Conservation (phyloP, 2,113 vertebrate genomes). For the Zosterops pallidus region DNA sequence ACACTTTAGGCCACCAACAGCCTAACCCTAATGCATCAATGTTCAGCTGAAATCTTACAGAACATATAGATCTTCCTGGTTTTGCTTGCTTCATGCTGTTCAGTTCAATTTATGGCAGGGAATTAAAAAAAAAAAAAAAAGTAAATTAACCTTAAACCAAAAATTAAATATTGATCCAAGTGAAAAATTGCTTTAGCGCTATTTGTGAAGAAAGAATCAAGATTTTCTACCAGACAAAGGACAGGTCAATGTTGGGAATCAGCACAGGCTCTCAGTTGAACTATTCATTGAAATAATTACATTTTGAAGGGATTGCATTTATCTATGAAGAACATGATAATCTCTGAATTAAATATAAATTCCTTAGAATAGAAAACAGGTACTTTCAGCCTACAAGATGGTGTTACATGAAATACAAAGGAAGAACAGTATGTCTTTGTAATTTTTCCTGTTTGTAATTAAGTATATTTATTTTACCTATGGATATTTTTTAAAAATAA, state of each 20-base stretch:
- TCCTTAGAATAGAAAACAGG: background rate
- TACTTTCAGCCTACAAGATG: background rate
- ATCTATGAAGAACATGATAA: background rate
- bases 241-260: background rate
- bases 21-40: no score
- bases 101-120: background rate
- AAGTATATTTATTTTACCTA: background rate
- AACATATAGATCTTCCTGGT: background rate
- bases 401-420: background rate
- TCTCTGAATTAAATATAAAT: background rate
- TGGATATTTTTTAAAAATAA: background rate
- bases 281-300: conserved; percentile 24
- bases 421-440: background rate
- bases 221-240: conserved; percentile 2
- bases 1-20: background rate
- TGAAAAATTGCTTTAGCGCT: conserved; percentile 33
- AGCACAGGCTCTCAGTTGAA: background rate
- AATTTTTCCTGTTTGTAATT: background rate
- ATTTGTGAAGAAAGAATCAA: background rate
- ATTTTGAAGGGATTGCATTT: background rate
- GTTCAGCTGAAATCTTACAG: background rate
- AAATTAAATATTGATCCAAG: conserved; percentile 51
- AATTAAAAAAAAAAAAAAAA: background rate
- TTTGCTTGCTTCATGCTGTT: background rate
- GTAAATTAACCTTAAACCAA: background rate